phyloP scores from a whole-genome alignment of 1,140 invertebrate species.

The Drosophila lowei region DNA sequence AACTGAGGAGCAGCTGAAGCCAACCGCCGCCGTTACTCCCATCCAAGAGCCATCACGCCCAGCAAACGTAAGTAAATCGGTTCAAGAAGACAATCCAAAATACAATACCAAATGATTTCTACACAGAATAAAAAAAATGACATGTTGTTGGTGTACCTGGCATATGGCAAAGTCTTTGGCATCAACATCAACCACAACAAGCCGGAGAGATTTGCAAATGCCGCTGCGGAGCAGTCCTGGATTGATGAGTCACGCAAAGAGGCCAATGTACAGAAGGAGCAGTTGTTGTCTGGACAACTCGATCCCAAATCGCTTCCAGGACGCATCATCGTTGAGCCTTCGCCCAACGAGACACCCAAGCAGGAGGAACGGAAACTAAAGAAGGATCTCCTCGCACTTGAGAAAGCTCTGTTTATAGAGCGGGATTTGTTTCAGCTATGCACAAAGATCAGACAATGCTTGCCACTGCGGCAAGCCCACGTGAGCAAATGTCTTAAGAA shows the following conservation, averaged over 20 bases:
- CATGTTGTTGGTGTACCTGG: conserved; percentile 85
- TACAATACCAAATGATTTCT: not conserved
- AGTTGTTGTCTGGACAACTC: conserved; percentile 85
- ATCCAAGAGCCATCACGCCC: no score
- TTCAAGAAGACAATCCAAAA: no score
- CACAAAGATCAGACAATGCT: no score
- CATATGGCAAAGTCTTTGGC: conserved; percentile 85
- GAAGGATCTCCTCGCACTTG: conserved; percentile 49
- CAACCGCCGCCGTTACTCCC: no score
- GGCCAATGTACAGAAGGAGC: conserved; percentile 82
- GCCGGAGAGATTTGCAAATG: conserved; percentile 83
- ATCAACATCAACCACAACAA: conserved; percentile 85
- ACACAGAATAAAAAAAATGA: conserved; percentile 54
- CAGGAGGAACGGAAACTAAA: conserved; percentile 61
- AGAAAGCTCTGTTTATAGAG: no score
- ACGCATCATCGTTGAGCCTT: conserved; percentile 85
- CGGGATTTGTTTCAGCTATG: no score
- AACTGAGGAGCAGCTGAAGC: no score
- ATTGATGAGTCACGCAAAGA: conserved; percentile 85
- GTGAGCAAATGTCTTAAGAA: no score
- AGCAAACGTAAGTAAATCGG: no score
- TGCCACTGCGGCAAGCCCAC: no score
- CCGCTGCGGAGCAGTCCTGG: conserved; percentile 85
- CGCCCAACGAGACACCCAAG: conserved; percentile 59
- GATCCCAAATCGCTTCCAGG: conserved; percentile 85